Base-by-base conservation (phyloP, 2,888 invertebrate species). In the Xiphydria camelus region DNA sequence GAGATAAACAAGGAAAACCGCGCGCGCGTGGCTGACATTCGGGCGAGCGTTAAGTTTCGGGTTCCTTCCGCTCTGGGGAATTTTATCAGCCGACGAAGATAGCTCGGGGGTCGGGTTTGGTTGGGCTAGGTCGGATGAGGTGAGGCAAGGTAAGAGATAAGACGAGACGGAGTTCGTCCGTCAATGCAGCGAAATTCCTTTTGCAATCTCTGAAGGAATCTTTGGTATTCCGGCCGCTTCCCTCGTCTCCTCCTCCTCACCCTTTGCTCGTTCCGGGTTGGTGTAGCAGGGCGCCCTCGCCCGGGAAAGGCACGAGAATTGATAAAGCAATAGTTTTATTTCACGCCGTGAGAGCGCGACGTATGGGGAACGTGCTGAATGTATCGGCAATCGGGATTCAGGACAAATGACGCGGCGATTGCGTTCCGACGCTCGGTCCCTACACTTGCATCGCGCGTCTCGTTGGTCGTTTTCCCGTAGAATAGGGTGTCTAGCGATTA, bases 181-280 rank as follows among this genome's bases (percentile, higher is more conserved):
- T 70, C 68, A 66, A 62, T 64, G 62, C 59, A 61, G 57, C 59
- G 65, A 70, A 68, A 70, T 70, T 68, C 61, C 67, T 59, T 64
- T 62, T 62, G 69, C 68, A 70, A 70, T 70, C 69, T 69, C 64
- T 57, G 61, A 62, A 68, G 69, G 69, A 70, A 70, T 70, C 69
- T 69, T 70, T 50, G 70, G 69, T 68, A 70, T 70, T 67, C 59
- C 59, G 59, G 57, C 59, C 64, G 61, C 58, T 25, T 41, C 15
- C 45, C n/a, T 14, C 12, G 6, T 25, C 12, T 39, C 22, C 26
- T 17, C 23, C 10, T 35, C 42, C 21, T 44, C 40, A n/a, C 22
- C 33, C 41, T 37, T 34, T 29, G 38, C 41, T 39, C 10, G 12
- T 14, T 1, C 10, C 4, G 3, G n/a, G 4, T 10, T 10, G 25